A percentile compares a stretch with the other conserved stretches of the same genome.
Evolutionary conservation across 2,888 invertebrate genomes (phyloP).

Genomic region (Drosophila rubida): DNA sequence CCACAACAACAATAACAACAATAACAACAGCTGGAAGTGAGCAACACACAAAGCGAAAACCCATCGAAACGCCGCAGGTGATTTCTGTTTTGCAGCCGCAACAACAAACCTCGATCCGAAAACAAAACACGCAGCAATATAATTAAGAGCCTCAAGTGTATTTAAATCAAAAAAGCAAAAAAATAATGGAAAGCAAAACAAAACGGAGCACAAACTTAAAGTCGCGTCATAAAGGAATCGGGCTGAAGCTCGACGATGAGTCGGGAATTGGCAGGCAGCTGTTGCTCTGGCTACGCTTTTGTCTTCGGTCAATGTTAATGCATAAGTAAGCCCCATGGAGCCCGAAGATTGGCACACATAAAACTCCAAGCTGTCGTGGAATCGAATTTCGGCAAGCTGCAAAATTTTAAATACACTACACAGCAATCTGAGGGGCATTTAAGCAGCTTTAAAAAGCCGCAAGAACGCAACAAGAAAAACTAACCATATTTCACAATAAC

Average conservation of each 20-base stretch:
- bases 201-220: slow-evolving; percentile 23
- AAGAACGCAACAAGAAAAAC: too few relatives aligned
- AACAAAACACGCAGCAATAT: slow-evolving; percentile 64
- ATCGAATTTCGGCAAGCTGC: slow-evolving; percentile 56
- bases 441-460: accelerated
- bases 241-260: slow-evolving; percentile 21
- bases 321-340: slow-evolving; percentile 39
- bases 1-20: slow-evolving; percentile 19
- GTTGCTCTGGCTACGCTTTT: slow-evolving; percentile 51
- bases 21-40: slow-evolving; percentile 37
- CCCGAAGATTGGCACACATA: slow-evolving; percentile 3
- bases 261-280: slow-evolving; percentile 70
- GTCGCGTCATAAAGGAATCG: slow-evolving; percentile 57
- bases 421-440: not conserved
- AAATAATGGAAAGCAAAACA: slow-evolving; percentile 20
- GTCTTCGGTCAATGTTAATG: slow-evolving; percentile 29
- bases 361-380: slow-evolving; percentile 9
- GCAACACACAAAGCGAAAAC: slow-evolving; percentile 34
- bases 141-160: slow-evolving; percentile 78
- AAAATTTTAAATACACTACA: slow-evolving; percentile 39
- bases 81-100: slow-evolving; percentile 54
- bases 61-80: slow-evolving; percentile 72
- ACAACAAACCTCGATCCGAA: slow-evolving; percentile 8
- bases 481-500: too few relatives aligned
- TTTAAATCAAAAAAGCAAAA: slow-evolving; percentile 63